Evolutionary conservation across 30 jellyfish, hydroid and myxozoan species (phyloP).

Genomic region (Hydra vulgaris): DNA sequence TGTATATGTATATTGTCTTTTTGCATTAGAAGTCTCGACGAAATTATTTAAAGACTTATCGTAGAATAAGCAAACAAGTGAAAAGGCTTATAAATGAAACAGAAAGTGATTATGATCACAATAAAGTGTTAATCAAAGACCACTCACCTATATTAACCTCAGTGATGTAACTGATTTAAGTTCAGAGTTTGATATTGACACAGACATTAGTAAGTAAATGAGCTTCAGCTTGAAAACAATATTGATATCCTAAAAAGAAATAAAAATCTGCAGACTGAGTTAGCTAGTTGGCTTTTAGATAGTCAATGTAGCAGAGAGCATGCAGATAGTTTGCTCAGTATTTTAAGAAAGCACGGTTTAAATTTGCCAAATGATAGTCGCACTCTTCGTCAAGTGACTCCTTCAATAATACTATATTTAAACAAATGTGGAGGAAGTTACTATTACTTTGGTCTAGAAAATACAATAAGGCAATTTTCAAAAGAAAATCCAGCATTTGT

Average conservation of each 20-base stretch:
- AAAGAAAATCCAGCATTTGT: background rate
- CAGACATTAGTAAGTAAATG: background rate
- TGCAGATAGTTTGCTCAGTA: background rate
- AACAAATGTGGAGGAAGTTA: background rate
- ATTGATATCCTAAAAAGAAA: background rate
- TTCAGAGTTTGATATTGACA: background rate
- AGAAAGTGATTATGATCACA: background rate
- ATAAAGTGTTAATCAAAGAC: background rate
- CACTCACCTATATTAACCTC: background rate
- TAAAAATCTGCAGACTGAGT: background rate
- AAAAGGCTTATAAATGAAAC: background rate
- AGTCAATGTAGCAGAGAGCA: background rate
- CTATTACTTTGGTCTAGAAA: background rate
- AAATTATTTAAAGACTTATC: background rate
- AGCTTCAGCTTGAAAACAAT: background rate
- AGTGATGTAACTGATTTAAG: background rate
- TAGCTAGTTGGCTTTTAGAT: background rate
- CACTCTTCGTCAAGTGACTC: background rate
- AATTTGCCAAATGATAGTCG: background rate
- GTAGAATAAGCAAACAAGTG: background rate
- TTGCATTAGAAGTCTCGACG: background rate
- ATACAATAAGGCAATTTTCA: background rate
- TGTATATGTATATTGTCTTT: no score
- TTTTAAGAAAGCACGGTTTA: background rate
- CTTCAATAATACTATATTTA: background rate